These are phyloP conservation scores for Volucella inflata DNA, from an alignment of 2,888 invertebrate genomes.

Conservation along the genomic window DNA sequence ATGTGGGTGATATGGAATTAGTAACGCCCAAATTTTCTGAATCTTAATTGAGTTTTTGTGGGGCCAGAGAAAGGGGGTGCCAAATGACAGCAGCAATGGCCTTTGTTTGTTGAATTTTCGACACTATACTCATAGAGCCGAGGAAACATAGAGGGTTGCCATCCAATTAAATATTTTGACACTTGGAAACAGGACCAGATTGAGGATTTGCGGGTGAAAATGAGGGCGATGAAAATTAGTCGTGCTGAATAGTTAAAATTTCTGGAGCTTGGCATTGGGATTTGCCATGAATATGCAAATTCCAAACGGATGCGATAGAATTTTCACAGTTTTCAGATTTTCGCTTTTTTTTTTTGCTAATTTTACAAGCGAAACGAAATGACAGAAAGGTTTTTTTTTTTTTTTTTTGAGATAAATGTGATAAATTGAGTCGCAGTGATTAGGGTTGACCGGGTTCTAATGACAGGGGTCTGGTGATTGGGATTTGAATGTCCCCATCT, in stretches of 20 bases:
- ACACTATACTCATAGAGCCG: not conserved
- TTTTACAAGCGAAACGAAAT: not conserved
- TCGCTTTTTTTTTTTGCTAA: not conserved
- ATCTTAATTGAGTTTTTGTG: constrained; percentile 62
- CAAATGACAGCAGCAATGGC: not conserved
- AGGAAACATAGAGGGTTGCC: constrained; percentile 7
- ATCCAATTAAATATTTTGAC: constrained; percentile 62
- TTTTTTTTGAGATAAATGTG: not conserved
- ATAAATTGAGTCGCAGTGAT: constrained; percentile 53
- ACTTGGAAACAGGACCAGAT: constrained; percentile 13
- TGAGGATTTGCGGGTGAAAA: not conserved
- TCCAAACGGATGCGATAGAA: constrained; percentile 1
- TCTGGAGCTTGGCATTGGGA: not conserved
- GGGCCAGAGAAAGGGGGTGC: not conserved
- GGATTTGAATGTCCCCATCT: not conserved
- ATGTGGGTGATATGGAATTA: constrained; percentile 24
- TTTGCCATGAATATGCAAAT: constrained; percentile 33
- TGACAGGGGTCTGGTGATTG: constrained; percentile 36
- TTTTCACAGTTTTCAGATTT: constrained; percentile 12
- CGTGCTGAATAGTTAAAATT: constrained; percentile 32
- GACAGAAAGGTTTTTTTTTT: not conserved
- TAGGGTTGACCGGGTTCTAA: constrained; percentile 51
- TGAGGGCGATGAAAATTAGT: constrained; percentile 40
- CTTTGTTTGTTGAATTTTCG: constrained; percentile 42
- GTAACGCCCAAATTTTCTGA: constrained; percentile 37